Evolutionary conservation across 1,140 invertebrate species (phyloP).

Genomic region (Bombus consobrinus): DNA sequence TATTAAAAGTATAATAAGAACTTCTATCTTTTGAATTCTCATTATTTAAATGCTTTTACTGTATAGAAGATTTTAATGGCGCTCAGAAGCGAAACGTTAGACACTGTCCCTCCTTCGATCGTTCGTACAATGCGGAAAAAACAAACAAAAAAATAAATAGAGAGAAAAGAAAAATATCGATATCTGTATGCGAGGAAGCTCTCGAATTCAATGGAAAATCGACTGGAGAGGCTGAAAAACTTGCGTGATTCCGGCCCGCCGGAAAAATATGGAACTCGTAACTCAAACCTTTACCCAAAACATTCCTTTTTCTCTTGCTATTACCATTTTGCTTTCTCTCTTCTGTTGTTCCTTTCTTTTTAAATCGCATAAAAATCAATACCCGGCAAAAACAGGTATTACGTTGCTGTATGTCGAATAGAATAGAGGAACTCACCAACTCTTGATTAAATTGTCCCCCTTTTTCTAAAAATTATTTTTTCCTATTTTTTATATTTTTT

Average conservation of each 20-base stretch:
- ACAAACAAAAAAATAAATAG: background rate
- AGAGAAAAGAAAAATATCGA: background rate
- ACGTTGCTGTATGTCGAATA: background rate
- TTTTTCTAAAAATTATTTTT: background rate
- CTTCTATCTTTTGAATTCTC: background rate
- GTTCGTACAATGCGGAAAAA: background rate
- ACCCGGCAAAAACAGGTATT: background rate
- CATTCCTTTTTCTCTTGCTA: background rate
- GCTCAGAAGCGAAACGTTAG: background rate
- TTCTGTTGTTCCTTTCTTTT: background rate
- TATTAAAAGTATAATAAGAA: background rate
- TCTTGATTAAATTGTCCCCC: background rate
- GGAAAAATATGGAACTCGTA: slow-evolving; percentile 32
- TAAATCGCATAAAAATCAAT: slow-evolving; percentile 1
- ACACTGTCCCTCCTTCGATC: background rate
- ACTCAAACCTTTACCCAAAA: slow-evolving; percentile 17
- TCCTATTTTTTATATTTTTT: background rate
- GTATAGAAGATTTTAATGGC: background rate
- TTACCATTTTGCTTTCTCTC: background rate
- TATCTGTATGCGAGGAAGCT: slow-evolving; percentile 9
- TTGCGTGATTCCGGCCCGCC: slow-evolving; percentile 8
- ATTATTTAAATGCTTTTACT: background rate
- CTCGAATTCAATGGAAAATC: slow-evolving; percentile 31
- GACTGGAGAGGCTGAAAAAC: slow-evolving; percentile 13
- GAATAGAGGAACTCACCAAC: background rate